Evolutionary conservation across 2,113 vertebrate species (phyloP).

Genomic region (Mola mola): DNA sequence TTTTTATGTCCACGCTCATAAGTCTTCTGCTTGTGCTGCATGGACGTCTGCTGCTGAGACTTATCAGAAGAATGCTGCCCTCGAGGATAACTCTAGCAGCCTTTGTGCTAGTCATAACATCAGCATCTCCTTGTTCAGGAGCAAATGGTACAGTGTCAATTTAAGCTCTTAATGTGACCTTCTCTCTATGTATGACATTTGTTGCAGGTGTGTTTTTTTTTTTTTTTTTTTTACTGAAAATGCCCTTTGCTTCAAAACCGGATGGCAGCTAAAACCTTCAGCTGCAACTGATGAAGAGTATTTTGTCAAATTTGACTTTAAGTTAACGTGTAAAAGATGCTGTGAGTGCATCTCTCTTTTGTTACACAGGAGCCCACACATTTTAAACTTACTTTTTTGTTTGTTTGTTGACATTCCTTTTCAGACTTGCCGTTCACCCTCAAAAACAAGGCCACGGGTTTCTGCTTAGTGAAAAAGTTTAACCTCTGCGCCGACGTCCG

Average conservation of each 20-base stretch:
- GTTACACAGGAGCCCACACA: too few species aligned
- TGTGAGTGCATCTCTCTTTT: too few species aligned
- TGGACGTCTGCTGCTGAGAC: constrained; percentile 54
- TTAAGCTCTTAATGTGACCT: constrained; percentile 3
- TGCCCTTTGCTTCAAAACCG: too few species aligned
- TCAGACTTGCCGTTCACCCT: constrained; percentile 64
- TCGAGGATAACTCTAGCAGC: constrained; percentile 56
- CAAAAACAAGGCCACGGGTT: constrained; percentile 54
- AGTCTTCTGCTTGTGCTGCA: constrained; percentile 61
- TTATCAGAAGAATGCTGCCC: constrained; percentile 56
- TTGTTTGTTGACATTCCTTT: background rate
- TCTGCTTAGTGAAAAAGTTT: constrained; percentile 44
- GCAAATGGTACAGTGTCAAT: constrained; percentile 61
- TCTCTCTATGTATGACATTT: background rate
- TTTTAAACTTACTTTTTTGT: too few species aligned
- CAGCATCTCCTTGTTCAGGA: constrained; percentile 28
- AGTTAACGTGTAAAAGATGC: too few species aligned
- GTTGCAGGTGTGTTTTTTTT: background rate
- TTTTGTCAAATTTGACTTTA: too few species aligned
- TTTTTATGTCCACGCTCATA: constrained; percentile 54
- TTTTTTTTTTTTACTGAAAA: too few species aligned
- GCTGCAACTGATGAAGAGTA: too few species aligned
- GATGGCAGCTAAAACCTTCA: too few species aligned
- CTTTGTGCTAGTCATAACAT: constrained; percentile 53
- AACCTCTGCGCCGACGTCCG: constrained; percentile 71